Conservation (phyloP, 2,797 vertebrate genomes). For the Mormyrops boulengeri region DNA sequence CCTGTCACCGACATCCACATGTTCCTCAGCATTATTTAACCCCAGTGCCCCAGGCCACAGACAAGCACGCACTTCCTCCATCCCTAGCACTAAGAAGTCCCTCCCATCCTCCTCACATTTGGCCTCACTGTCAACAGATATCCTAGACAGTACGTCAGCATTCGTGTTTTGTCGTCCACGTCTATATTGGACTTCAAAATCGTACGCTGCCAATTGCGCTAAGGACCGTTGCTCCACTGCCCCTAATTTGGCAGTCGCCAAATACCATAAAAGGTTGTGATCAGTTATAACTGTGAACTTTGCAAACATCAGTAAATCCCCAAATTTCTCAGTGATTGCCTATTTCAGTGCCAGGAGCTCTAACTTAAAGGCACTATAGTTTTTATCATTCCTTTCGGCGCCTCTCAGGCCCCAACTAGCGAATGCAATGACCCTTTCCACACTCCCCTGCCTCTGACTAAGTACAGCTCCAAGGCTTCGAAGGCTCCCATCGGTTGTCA, state of each 20-base stretch:
- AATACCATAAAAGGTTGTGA: not conserved
- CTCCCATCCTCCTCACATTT: not conserved
- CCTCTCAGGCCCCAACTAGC: too few relatives aligned
- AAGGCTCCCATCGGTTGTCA: not conserved
- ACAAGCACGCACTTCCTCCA: not conserved
- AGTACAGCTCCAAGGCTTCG: too few relatives aligned
- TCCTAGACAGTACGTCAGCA: not conserved
- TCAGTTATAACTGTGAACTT: not conserved
- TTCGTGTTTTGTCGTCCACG: not conserved
- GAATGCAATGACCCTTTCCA: too few relatives aligned
- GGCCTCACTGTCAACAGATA: not conserved
- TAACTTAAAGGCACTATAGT: too few relatives aligned
- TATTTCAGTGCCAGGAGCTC: not conserved
- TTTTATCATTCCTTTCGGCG: too few relatives aligned
- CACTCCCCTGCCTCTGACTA: too few relatives aligned
- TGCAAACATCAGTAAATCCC: not conserved
- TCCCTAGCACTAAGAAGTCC: not conserved
- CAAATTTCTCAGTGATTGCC: not conserved
- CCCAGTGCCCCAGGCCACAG: not conserved
- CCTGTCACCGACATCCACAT: not conserved
- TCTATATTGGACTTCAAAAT: not conserved
- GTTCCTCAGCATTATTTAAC: not conserved
- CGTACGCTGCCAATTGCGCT: not conserved
- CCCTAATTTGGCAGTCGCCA: not conserved
- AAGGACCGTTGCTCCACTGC: not conserved